Evolutionary conservation across 2,113 vertebrate genomes (phyloP), one percentile per base, ranked within the genome.

Genomic region (Solea solea): DNA sequence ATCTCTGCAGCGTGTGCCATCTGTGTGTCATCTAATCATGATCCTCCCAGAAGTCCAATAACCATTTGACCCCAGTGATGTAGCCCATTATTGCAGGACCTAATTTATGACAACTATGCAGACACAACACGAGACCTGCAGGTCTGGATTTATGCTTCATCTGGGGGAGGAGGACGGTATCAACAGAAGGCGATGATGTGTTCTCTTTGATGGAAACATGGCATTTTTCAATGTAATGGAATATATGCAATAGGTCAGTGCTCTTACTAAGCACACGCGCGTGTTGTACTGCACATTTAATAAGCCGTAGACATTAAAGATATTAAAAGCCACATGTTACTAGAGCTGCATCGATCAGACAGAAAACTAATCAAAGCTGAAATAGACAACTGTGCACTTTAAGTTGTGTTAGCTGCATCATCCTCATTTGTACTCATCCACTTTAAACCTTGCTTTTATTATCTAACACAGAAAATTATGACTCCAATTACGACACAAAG

Each of bases 11-110:
- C 39, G 15, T 12, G 46, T 54, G 69, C 85, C 85, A 87, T 90
- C 90, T 90, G 88, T 67, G 63, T 34, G 51, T 77, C 80, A 77
- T 85, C 85, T 73, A 85, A 82, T 89, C 68, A 70, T 11, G 69
- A 49, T 69, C 16, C 64, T 68, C 78, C 78, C 83, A 0, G 28
- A 1, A 64, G 78, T 79, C 34, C 46, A 66, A 46, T 8, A 72
- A 72, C 69, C 53, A 11, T 77, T 82, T 87, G 85, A 90, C 86
- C 90, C 58, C 14, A 1, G 16, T 64, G 74, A 76, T 84, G 27
- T 7, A 58, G 82, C 64, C 69, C 79, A 86, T 89, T 83, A 78
- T 59, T 34, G 66, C 72, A 74, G 72, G 54, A 78, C 75, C 74
- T 86, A 78, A 86, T 83, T 83, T 86, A 87, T 12, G 3, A 84